phyloP scores from a whole-genome alignment of 2,113 vertebrate species.

The Amphiprion ocellaris region DNA sequence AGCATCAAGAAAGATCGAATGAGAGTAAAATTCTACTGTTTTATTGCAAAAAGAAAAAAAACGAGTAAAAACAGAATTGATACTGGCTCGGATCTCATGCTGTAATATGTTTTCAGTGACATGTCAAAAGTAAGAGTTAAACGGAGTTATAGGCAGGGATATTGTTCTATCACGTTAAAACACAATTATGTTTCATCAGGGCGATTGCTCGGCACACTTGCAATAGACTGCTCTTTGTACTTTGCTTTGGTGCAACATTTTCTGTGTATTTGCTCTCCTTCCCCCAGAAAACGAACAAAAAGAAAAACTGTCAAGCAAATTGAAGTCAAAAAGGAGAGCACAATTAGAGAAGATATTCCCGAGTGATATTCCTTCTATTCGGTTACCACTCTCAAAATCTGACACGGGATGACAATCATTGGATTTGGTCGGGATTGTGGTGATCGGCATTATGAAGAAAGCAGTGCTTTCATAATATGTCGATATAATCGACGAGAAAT shows the following conservation, averaged over 20 bases:
- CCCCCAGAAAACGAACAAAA: neutral
- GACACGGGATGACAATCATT: constrained; percentile 65
- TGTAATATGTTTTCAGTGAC: constrained; percentile 83
- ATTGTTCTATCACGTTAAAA: constrained; percentile 85
- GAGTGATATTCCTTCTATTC: constrained; percentile 59
- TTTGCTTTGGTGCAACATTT: constrained; percentile 41
- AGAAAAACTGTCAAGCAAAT: constrained; percentile 53
- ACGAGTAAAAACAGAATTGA: constrained; percentile 75
- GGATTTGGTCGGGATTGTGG: constrained; percentile 57
- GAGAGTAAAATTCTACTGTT: constrained; percentile 65
- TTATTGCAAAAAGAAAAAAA: constrained; percentile 73
- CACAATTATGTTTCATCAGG: constrained; percentile 80
- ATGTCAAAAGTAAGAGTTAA: constrained; percentile 83
- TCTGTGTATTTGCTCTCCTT: constrained; percentile 44
- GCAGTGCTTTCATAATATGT: constrained; percentile 40
- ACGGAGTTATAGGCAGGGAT: constrained; percentile 80
- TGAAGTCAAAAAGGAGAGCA: constrained; percentile 44
- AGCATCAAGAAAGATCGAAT: constrained; percentile 64
- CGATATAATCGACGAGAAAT: constrained; percentile 34
- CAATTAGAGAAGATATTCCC: constrained; percentile 55
- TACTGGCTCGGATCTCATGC: constrained; percentile 74
- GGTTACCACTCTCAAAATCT: constrained; percentile 56
- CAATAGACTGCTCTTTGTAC: constrained; percentile 51
- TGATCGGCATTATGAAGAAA: constrained; percentile 68
- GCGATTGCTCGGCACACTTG: constrained; percentile 64